Evolutionary conservation across 2,797 vertebrate genomes (phyloP), one percentile per base, ranked within the genome.

Genomic region (Thripadectes ignobilis): DNA sequence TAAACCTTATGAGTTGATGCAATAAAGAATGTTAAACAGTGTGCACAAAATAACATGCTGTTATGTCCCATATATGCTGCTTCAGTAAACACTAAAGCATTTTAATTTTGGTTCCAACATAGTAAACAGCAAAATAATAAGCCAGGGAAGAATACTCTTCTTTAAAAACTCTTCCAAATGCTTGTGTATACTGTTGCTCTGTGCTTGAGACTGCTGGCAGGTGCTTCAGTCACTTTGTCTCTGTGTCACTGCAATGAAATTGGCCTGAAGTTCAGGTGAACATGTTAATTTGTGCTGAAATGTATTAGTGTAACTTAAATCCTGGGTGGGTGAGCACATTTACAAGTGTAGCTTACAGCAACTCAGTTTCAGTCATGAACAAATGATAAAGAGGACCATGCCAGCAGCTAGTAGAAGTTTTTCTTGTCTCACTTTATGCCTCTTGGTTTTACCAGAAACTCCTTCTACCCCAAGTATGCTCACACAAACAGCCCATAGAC

Each of bases 51-150:
- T 96, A 97, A 96, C 93, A 88, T 91, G 95, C 96, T 95, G 95
- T 96, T 97, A 97, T 84, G 82, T 94, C 78, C 81, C 65, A 39
- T 96, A 94, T 95, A 97, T 86, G 77, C 94, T 96, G 97, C 96
- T 95, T 95, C 97, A 96, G 96, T 97, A 96, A 97, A 94, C 96
- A 97, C 89, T 97, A 96, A 97, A 91, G 85, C 88, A 93, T 96
- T 97, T 96, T 96, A 96, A 96, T 97, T 93, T 97, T 81, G 52
- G 85, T 95, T 96, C 93, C 94, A 95, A 72, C 66, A 58, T 78
- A 91, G 84, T 94, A 95, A 97, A 96, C 81, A 95, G 94, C 59
- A 92, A 95, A 89, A 95, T 96, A 97, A 95, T 95, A 97, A 97
- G 72, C 77, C 88, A 90, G 93, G 84, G 83, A 95, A 89, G 66